Conservation (phyloP, 2,888 invertebrate species). For the Acleris cristana region DNA sequence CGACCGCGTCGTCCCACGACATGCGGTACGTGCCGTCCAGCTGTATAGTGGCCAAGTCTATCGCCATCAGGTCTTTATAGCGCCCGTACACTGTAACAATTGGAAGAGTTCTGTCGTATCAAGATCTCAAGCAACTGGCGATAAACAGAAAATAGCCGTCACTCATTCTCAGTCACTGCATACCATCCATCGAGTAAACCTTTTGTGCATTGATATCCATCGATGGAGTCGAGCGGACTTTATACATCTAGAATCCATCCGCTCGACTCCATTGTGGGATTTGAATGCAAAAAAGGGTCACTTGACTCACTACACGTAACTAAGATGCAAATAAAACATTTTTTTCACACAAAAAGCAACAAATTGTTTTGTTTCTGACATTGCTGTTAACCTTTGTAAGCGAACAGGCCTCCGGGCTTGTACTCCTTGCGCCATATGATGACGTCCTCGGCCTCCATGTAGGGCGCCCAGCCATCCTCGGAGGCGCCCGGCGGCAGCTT, state of each 20-base stretch:
- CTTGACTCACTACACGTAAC: no score
- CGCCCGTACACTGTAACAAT: slow-evolving; percentile 87
- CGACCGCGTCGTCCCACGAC: slow-evolving; percentile 91
- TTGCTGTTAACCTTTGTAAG: slow-evolving; percentile 86
- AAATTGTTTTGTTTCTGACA: no score
- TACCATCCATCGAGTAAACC: no score
- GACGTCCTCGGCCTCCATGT: slow-evolving; percentile 90
- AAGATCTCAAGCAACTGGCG: neutral
- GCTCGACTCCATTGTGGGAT: no score
- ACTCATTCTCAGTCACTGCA: neutral
- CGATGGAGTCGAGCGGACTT: no score
- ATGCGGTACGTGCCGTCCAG: slow-evolving; percentile 91
- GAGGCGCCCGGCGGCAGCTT: slow-evolving; percentile 44
- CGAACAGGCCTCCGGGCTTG: slow-evolving; percentile 86
- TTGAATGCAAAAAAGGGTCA: no score
- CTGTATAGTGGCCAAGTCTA: slow-evolving; percentile 92
- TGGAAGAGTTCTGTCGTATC: neutral
- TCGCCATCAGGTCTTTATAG: slow-evolving; percentile 90
- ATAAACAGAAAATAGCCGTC: neutral
- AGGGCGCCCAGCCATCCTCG: slow-evolving; percentile 88
- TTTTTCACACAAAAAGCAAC: no score
- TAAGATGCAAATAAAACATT: no score
- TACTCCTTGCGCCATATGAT: slow-evolving; percentile 92
- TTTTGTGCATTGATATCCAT: no score
- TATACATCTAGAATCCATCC: no score